Evolutionary conservation across 35 echinoderm and acorn worm genomes (phyloP), one percentile per base, ranked within the genome.

Genomic region (Anneissia japonica): DNA sequence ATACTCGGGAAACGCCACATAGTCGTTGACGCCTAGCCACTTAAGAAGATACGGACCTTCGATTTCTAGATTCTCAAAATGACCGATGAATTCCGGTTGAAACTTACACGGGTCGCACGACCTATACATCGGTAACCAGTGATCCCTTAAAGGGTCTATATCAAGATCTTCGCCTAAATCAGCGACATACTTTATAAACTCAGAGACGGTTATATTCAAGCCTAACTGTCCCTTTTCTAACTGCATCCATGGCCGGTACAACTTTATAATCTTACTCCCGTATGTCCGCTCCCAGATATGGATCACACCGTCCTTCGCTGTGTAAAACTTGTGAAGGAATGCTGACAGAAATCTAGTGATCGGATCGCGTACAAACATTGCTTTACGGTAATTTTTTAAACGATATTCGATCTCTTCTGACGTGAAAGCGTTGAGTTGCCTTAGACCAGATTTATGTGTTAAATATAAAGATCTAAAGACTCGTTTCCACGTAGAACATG

Each of bases 351-450:
- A 77, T 34, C 75, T 14, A 33, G 31, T 37, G 0, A 77, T 33
- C 1, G 75, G 75, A 35, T 77, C 75, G 3, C 75, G 75, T 35
- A 35, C 31, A 77, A 77, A 77, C 75, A 77, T 37, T 7, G 21
- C 35, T 77, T 26, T 64, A 16, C 36, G 32, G 34, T 86, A 86
- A 36, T 84, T 41, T 72, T 37, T 32, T 31, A 84, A 34, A 13
- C 55, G 30, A 32, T 73, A 84, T 72, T 55, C 13, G 4, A 84
- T 84, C 36, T 72, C 82, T 34, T 84, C 82, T 72, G 30, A 6
- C 7, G 43, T 12, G 23, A 32, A 84, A 0, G 0, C 0, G 4
- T 73, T 16, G 0, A 84, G n/a, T 72, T 31, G 3, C 32, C 19
- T 64, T 12, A 19, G 19, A 12, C 51, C 51, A 6, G 11, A 1